Conservation (phyloP, 2,888 invertebrate genomes). For the Galerucella nymphaeae region DNA sequence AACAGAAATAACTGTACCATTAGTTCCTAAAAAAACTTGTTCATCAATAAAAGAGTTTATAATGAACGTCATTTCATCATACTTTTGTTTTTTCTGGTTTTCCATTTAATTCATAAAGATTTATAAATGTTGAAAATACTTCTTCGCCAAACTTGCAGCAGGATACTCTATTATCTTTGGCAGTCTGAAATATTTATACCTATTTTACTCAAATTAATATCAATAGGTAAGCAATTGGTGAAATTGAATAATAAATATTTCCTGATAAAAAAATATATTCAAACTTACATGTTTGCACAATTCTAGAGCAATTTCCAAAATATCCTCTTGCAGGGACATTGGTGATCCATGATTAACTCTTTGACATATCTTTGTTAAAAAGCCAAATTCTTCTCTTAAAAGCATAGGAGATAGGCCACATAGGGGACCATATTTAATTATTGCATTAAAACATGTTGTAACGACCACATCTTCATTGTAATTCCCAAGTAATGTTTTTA, state of each 20-base stretch:
- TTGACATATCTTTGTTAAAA: conserved; percentile 54
- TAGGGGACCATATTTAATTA: conserved; percentile 57
- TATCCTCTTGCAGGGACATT: conserved; percentile 45
- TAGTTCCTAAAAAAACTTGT: conserved; percentile 55
- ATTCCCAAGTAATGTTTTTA: conserved; percentile 43
- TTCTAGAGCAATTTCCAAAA: conserved; percentile 50
- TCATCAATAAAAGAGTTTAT: not conserved
- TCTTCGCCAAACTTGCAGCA: conserved; percentile 63
- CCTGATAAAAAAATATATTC: conserved; percentile 25
- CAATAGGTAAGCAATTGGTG: not conserved
- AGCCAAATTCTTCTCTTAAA: conserved; percentile 56
- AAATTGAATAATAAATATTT: not conserved
- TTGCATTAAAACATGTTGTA: conserved; percentile 52
- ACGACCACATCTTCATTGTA: conserved; percentile 42
- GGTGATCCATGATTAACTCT: conserved; percentile 45
- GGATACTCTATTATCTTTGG: conserved; percentile 59
- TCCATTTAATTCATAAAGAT: conserved; percentile 53
- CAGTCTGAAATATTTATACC: conserved; percentile 52
- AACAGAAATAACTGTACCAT: conserved; percentile 66
- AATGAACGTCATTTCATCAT: not conserved
- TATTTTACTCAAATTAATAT: not conserved
- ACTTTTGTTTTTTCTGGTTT: conserved; percentile 54
- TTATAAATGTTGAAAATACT: conserved; percentile 50
- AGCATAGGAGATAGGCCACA: conserved; percentile 52
- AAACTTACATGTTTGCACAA: conserved; percentile 51